These are phyloP conservation scores for Maccullochella peelii DNA, from an alignment of 2,113 vertebrate genomes.

Conservation along the genomic window DNA sequence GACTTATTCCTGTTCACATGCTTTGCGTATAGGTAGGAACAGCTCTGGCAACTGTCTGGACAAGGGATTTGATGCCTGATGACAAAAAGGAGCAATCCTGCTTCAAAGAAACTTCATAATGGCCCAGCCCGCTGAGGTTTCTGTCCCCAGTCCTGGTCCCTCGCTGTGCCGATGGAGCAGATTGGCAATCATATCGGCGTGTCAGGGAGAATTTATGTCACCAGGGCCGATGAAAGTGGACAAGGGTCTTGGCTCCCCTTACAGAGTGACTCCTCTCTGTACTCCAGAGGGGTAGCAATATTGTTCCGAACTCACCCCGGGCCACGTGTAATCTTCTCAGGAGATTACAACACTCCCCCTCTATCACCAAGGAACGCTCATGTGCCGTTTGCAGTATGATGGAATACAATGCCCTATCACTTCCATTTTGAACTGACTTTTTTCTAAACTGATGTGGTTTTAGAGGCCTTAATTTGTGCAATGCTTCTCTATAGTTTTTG, in stretches of 20 bases:
- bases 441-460: slow-evolving; percentile 27
- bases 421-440: slow-evolving; percentile 42
- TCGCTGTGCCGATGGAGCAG: slow-evolving; percentile 51
- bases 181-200: slow-evolving; percentile 71
- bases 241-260: slow-evolving; percentile 69
- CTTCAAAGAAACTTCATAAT: slow-evolving; percentile 50
- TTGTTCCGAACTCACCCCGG: slow-evolving; percentile 74
- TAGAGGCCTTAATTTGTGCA: slow-evolving; percentile 28
- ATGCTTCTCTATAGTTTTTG: neutral
- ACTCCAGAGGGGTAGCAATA: slow-evolving; percentile 72
- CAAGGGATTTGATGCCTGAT: slow-evolving; percentile 37
- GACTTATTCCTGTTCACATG: neutral
- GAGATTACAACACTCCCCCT: slow-evolving; percentile 73
- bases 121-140: slow-evolving; percentile 24
- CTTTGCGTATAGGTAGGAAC: neutral
- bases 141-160: slow-evolving; percentile 26
- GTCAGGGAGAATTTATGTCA: slow-evolving; percentile 72
- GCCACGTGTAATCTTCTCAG: slow-evolving; percentile 80
- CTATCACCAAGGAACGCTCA: slow-evolving; percentile 51
- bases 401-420: slow-evolving; percentile 47
- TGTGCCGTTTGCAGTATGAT: slow-evolving; percentile 54
- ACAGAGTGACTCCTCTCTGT: slow-evolving; percentile 69
- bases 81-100: slow-evolving; percentile 39
- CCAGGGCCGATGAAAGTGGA: slow-evolving; percentile 58
- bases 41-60: slow-evolving; percentile 33